Base-by-base conservation (phyloP, 2,113 vertebrate genomes). In the Pimephales promelas region DNA sequence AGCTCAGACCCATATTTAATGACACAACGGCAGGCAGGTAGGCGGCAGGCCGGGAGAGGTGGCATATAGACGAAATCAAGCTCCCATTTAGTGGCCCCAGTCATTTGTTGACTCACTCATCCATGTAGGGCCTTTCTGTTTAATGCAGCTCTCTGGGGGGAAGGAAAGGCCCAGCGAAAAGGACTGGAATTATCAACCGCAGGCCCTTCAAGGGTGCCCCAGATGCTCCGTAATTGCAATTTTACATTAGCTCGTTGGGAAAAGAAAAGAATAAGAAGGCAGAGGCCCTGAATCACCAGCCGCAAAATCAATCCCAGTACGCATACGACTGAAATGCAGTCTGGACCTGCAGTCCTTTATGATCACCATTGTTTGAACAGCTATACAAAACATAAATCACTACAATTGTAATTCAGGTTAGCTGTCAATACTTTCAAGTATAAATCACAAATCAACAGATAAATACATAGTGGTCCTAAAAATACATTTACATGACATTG, bases 51-150 rank as follows among this genome's bases (percentile, higher is more conserved):
- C 70, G 76, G 83, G 62, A 84, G 91, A 87, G 87, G 88, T 88
- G 87, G 87, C 88, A 82, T 87, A 93, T 86, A 90, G 90, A 86
- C 68, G 36, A 89, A 91, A 91, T 92, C 86, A 90, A 91, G 92
- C 75, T 88, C 86, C 87, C 90, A 88, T 94, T 94, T 93, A 94
- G 92, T 92, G 92, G 92, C 90, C 85, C 90, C 88, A 91, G 94
- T 94, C 92, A 95, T 95, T 95, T 94, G 94, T 94, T 94, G 93
- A 94, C 91, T 93, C 93, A 92, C 90, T 95, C 94, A 95, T 94
- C 94, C 94, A 93, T 95, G 93, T 90, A 92, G 86, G 91, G 90
- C 87, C 93, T 95, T 94, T 94, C 93, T 95, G 94, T 95, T 94
- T 95, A 95, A 95, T 94, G 93, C 92, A 94, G 89, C 89, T 91